These are phyloP conservation scores for Chaenodraco wilsoni DNA, from an alignment of 2,797 vertebrate species.

Conservation along the genomic window DNA sequence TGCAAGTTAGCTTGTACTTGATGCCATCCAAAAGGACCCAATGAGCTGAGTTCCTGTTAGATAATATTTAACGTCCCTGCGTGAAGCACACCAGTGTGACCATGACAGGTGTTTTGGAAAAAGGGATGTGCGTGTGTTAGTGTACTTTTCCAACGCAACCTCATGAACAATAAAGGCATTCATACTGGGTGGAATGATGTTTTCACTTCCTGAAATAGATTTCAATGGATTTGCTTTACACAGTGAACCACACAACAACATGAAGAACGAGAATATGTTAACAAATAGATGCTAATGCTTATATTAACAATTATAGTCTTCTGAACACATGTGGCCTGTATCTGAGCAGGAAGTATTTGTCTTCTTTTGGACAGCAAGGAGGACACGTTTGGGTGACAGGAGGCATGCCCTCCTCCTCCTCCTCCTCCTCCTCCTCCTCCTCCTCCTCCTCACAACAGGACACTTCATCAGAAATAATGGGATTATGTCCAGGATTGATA, in stretches of 20 bases:
- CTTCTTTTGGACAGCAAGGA: constrained; percentile 44
- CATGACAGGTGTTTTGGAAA: constrained; percentile 44
- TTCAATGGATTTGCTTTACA: neutral
- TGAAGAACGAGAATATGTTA: no score
- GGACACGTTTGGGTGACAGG: constrained; percentile 55
- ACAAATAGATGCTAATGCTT: neutral
- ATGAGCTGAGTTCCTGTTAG: constrained; percentile 23
- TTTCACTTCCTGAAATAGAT: constrained; percentile 25
- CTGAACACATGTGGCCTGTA: constrained; percentile 36
- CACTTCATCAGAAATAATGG: constrained; percentile 69
- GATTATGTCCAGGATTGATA: constrained; percentile 73
- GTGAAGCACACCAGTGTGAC: constrained; percentile 23
- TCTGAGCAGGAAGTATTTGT: constrained; percentile 50
- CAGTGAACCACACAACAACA: neutral
- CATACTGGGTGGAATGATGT: constrained; percentile 26
- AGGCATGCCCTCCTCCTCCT: constrained; percentile 25
- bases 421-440: neutral
- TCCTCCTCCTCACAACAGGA: constrained; percentile 46
- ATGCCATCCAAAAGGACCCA: neutral
- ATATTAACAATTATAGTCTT: constrained; percentile 18
- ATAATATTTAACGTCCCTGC: constrained; percentile 50
- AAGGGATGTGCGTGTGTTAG: constrained; percentile 17
- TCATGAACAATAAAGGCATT: constrained; percentile 36
- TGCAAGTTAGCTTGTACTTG: neutral
- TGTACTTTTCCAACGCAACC: constrained; percentile 44